Base-by-base conservation (phyloP, 2,113 vertebrate species). In the Ceyx margarethae region DNA sequence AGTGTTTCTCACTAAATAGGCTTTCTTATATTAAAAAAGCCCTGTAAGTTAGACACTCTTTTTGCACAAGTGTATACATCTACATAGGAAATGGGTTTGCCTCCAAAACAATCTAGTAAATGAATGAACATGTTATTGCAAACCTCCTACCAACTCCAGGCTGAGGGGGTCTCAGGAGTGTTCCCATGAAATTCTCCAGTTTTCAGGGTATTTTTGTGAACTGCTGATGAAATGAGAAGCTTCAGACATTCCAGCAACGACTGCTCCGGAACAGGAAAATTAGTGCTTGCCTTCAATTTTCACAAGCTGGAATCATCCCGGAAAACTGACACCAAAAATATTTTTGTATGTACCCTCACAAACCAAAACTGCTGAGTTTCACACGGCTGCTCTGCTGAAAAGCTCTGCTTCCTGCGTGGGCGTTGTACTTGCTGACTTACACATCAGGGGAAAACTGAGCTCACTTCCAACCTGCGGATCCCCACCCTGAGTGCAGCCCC, bases 301-400 rank as follows among this genome's bases (percentile, higher is more conserved):
- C 94, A 85, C 81, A 89, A 42, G 89, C 81, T 85, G 64, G 60
- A 89, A 53, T 87, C 0, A 0, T 93, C 75, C 81, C 74, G 75
- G 92, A 92, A 96, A 96, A 89, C 65, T 67, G 81, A 95, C 96
- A 92, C 60, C n/a, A 69, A 87, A 89, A 96, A 82, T 95, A 93
- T 94, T 96, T 96, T 95, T 84, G 6, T 80, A 85, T 42, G 85
- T 93, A 62, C 81, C 92, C 71, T 91, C 6, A 0, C 87, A 93
- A 80, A 91, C 91, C 92, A 85, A 64, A 93, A 87, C 8, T 91
- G 89, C 91, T 95, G 92, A 96, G 78, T 94, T 87, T 93, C 91
- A 43, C 92, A 89, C 5, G 90, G 71, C 71, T 71, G 91, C 48
- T 60, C 56, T 60, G 53, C 76, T 75, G 83, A 80, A 60, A 72